Percentiles rank a stretch among this genome's conserved stretches.
Conservation (phyloP, 1,140 invertebrate species). For the Adoxophyes honmai region DNA sequence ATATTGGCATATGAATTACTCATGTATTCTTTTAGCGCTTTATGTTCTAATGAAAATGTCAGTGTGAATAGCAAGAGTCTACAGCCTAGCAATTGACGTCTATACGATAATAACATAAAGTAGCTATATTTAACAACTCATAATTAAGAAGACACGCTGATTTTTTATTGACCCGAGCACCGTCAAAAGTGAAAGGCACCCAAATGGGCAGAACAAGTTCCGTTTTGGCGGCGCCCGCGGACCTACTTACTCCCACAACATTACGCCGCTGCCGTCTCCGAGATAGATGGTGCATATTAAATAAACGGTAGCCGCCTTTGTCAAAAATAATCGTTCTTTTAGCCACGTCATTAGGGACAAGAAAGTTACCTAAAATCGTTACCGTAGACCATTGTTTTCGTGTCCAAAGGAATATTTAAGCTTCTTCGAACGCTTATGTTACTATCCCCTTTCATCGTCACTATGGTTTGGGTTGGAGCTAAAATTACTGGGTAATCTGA, state of each 20-base stretch:
- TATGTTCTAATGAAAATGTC: too few species aligned
- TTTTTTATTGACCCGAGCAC: not conserved
- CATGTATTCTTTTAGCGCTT: too few species aligned
- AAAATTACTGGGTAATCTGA: too few species aligned
- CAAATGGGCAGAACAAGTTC: constrained; percentile 14
- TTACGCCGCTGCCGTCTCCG: not conserved
- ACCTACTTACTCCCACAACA: constrained; percentile 6
- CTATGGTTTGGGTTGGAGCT: not conserved
- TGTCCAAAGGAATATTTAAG: not conserved
- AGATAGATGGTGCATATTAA: constrained; percentile 14
- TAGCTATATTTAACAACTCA: not conserved
- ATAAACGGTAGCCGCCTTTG: constrained; percentile 5
- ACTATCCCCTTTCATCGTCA: not conserved
- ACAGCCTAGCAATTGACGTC: too few species aligned
- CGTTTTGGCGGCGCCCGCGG: constrained; percentile 9
- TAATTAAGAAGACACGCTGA: not conserved
- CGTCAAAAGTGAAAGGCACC: constrained; percentile 11
- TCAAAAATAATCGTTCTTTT: not conserved
- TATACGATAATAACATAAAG: too few species aligned
- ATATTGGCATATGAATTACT: too few species aligned
- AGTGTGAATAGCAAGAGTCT: too few species aligned
- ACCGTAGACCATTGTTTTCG: too few species aligned
- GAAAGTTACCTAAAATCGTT: not conserved
- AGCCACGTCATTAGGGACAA: not conserved
- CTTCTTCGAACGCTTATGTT: not conserved